These are phyloP conservation scores for Pipistrellus kuhlii DNA, from an alignment of 2,797 vertebrate species.

Conservation along the genomic window DNA sequence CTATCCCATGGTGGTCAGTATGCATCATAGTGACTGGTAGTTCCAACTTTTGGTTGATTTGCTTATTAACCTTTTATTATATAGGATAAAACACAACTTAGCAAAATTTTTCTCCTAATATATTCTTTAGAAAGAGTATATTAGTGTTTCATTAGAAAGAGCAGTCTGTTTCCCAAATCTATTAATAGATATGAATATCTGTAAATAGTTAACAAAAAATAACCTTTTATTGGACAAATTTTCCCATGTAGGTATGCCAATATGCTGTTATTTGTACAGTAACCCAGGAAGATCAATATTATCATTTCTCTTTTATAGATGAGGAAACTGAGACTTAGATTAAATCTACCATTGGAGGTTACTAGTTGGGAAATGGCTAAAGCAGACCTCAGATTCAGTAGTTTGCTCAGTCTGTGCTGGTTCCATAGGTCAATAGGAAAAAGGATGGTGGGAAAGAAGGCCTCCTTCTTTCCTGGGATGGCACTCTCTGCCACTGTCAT, in stretches of 20 bases:
- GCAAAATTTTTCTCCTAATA: constrained; percentile 76
- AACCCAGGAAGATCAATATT: background rate
- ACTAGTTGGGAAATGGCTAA: background rate
- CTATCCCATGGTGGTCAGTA: too few relatives aligned
- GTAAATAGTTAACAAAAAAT: background rate
- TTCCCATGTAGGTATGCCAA: background rate
- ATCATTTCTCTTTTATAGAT: background rate
- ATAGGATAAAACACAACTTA: constrained; percentile 55
- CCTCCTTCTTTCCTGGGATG: background rate
- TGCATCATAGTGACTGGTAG: too few relatives aligned
- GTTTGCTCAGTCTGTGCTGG: background rate
- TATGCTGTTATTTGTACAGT: background rate
- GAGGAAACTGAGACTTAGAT: background rate
- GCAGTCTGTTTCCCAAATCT: background rate
- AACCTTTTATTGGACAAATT: background rate
- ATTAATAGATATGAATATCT: background rate
- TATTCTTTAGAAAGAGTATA: constrained; percentile 66
- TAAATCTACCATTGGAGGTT: background rate
- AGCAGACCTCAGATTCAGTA: background rate
- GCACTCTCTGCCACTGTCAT: background rate
- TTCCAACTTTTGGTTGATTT: too few relatives aligned
- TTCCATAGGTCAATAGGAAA: background rate
- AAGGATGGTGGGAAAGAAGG: background rate
- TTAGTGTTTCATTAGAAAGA: constrained; percentile 65
- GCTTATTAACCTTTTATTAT: too few relatives aligned